A percentile compares a stretch with the other conserved stretches of the same genome.
Evolutionary conservation across 2,113 vertebrate species (phyloP).

Genomic region (Brevimyrus niger): DNA sequence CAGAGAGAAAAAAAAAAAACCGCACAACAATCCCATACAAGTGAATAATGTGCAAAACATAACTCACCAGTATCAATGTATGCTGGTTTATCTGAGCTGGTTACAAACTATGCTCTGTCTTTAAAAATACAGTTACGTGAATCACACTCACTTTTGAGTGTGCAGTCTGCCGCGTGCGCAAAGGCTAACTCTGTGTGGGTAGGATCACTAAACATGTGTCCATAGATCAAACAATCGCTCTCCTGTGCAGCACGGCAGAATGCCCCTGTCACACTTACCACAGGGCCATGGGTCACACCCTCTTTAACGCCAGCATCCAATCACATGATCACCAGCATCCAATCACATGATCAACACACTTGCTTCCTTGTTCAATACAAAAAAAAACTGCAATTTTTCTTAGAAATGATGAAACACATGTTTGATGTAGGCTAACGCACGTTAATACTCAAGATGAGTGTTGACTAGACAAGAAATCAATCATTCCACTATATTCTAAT

Average conservation of each 20-base stretch:
- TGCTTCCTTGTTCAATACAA: slow-evolving; percentile 16
- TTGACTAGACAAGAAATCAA: neutral
- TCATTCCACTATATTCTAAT: slow-evolving; percentile 1
- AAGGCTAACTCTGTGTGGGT: neutral
- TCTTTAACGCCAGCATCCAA: slow-evolving; percentile 9
- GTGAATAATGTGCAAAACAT: neutral
- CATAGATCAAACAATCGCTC: neutral
- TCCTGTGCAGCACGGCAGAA: neutral
- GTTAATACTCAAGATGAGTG: neutral
- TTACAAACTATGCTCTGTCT: neutral
- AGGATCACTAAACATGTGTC: neutral
- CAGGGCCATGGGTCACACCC: neutral
- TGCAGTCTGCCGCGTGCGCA: neutral
- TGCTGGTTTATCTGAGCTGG: neutral
- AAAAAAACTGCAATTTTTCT: neutral
- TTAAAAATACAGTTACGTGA: too few species aligned
- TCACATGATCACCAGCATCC: slow-evolving; percentile 4
- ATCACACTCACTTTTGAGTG: neutral
- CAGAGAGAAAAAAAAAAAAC: neutral
- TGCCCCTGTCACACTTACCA: neutral
- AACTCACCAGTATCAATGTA: slow-evolving; percentile 3
- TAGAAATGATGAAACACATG: neutral
- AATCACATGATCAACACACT: slow-evolving; percentile 12
- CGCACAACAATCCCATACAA: neutral
- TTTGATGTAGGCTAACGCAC: neutral